Base-by-base conservation (phyloP, 2,113 vertebrate species). In the Colaptes auratus region DNA sequence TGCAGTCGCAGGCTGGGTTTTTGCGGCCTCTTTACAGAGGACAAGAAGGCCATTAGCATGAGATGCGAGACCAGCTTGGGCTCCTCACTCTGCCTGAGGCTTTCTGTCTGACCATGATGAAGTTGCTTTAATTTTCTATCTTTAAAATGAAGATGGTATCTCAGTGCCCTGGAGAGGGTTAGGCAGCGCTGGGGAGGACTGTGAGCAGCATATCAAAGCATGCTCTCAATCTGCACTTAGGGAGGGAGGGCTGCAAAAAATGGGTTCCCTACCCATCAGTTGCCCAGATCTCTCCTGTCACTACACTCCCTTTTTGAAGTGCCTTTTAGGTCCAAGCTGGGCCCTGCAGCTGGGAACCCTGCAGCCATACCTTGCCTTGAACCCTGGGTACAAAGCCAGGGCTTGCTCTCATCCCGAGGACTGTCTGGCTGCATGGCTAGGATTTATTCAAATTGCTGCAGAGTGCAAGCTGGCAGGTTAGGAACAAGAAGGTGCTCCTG, bases 101-200 rank as follows among this genome's bases (percentile, higher is more conserved):
- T 91, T 92, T 81, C 61, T 92, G 84, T 89, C 82, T 92, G 94
- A 90, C 85, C 78, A 2, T 25, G 56, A 91, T 11, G 0, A 70
- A 76, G 63, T 72, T 16, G 33, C 74, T 94, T 92, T 84, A 53
- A 70, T 95, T 82, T 82, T 72, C 80, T 27, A 5, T 65, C 83
- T 61, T 82, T 50, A 39, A 74, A 86, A 58, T 5, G 27, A 67
- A 94, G 95, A 95, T 90, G 44, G 58, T 86, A 93, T 92, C 88
- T 90, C 71, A 7, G n/a, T 9, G 65, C 58, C 7, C 35, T 36
- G 2, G 53, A 66, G 70, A 78, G 21, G 11, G 15, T 15, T 59
- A 53, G 42, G 15, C 7, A 17, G 42, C 27, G 31, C 69, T 31
- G 74, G 39, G 4, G 44, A 88, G 58, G 27, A 53, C 73, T 60